Evolutionary conservation across 2,888 invertebrate species (phyloP).

Genomic region (Rhopalosiphum nymphaeae): DNA sequence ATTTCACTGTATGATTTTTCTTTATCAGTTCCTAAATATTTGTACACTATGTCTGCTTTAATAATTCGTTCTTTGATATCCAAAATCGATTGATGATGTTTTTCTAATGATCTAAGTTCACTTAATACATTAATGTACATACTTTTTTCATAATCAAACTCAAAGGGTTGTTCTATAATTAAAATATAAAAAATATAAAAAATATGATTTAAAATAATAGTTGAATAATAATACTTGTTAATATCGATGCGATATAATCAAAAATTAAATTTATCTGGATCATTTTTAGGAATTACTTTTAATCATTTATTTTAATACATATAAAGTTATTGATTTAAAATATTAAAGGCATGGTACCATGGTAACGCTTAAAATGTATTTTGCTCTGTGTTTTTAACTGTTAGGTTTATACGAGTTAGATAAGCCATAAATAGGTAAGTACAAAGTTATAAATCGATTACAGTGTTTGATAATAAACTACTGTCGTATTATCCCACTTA

Average conservation of each 20-base stretch:
- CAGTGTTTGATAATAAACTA: neutral
- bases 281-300: conserved; percentile 1
- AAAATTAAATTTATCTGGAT: neutral
- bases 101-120: conserved; percentile 27
- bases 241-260: conserved; percentile 19
- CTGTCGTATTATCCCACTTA: neutral
- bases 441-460: neutral
- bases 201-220: neutral
- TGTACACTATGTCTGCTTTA: neutral
- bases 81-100: conserved; percentile 6
- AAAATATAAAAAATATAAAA: neutral
- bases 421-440: neutral
- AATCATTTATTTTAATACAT: neutral
- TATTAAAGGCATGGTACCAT: neutral
- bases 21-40: conserved; percentile 1
- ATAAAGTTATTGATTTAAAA: conserved; percentile 5
- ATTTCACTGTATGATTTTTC: conserved; percentile 32
- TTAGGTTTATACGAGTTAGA: neutral
- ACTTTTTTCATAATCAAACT: conserved; percentile 1
- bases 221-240: conserved; percentile 22
- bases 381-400: neutral
- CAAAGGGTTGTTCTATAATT: conserved; percentile 25
- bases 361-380: neutral
- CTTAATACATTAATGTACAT: conserved; percentile 11
- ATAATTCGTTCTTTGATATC: neutral